Percentiles rank a stretch among this genome's conserved stretches.
These are phyloP conservation scores for Vanessa tameamea DNA, from an alignment of 1,140 invertebrate species.

Conservation along the genomic window DNA sequence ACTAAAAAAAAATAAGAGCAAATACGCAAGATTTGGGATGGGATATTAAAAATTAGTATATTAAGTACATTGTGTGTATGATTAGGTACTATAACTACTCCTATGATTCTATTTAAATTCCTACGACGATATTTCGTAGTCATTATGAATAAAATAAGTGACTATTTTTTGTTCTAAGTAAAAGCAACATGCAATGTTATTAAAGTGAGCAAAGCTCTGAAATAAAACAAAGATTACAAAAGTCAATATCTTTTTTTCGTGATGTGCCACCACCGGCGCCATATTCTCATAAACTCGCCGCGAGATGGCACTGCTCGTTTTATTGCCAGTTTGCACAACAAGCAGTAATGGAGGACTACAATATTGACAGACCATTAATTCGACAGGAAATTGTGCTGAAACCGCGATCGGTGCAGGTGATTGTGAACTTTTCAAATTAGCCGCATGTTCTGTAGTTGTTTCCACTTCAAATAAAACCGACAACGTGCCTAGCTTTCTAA, in stretches of 20 bases:
- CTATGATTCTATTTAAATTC: no score
- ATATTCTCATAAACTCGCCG: slow-evolving; percentile 60
- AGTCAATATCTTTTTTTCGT: slow-evolving; percentile 15
- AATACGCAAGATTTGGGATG: no score
- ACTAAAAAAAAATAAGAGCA: no score
- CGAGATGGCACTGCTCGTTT: slow-evolving; percentile 72
- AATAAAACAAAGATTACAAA: slow-evolving; percentile 9
- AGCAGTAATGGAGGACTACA: slow-evolving; percentile 76
- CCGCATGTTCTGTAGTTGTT: slow-evolving; percentile 69
- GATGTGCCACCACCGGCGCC: slow-evolving; percentile 46
- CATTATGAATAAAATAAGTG: no score
- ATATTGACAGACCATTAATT: slow-evolving; percentile 81
- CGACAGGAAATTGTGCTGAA: slow-evolving; percentile 79
- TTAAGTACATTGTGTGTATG: no score
- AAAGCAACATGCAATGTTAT: neutral
- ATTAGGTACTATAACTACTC: no score
- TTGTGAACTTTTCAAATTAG: slow-evolving; percentile 80
- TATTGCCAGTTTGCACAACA: slow-evolving; percentile 73
- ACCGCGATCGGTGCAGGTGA: slow-evolving; percentile 70
- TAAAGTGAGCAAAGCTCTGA: neutral
- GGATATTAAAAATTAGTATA: no score
- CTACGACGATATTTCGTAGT: no score
- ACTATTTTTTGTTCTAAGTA: no score
- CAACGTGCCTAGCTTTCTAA: slow-evolving; percentile 2
- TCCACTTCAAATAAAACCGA: slow-evolving; percentile 60